phyloP scores from a whole-genome alignment of 1,140 invertebrate species.

The Macrocentrus cingulum region DNA sequence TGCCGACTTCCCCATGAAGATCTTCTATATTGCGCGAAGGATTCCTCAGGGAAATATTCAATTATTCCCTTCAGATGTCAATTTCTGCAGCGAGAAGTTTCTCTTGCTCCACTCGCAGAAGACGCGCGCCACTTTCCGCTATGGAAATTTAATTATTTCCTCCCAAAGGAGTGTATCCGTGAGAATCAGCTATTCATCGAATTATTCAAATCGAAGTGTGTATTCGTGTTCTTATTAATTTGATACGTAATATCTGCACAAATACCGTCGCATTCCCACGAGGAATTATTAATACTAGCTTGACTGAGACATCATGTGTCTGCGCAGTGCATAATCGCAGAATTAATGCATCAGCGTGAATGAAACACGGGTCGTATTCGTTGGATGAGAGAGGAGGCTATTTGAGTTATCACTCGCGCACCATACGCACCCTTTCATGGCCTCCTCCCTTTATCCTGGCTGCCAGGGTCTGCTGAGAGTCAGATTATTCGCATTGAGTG shows the following conservation, averaged over 20 bases:
- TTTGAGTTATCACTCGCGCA: slow-evolving; percentile 12
- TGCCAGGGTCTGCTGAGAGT: slow-evolving; percentile 9
- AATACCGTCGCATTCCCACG: not conserved
- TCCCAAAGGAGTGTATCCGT: slow-evolving; percentile 34
- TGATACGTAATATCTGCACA: slow-evolving; percentile 4
- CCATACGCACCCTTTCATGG: slow-evolving; percentile 20
- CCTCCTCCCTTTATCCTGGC: not conserved
- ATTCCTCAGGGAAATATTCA: slow-evolving; percentile 44
- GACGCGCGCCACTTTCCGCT: slow-evolving; percentile 39
- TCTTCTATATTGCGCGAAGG: slow-evolving; percentile 24
- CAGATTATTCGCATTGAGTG: slow-evolving; percentile 17
- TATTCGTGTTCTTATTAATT: slow-evolving; percentile 40
- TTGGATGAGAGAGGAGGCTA: not conserved
- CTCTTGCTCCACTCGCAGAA: slow-evolving; percentile 15
- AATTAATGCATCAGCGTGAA: not conserved
- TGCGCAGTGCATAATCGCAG: too few relatives aligned
- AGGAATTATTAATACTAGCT: too few relatives aligned
- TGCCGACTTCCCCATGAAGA: slow-evolving; percentile 8
- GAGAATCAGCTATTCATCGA: slow-evolving; percentile 32
- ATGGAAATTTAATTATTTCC: slow-evolving; percentile 41
- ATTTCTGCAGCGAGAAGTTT: slow-evolving; percentile 35
- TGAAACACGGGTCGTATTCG: too few relatives aligned
- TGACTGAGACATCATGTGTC: too few relatives aligned
- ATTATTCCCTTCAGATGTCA: slow-evolving; percentile 46
- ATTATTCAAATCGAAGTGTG: slow-evolving; percentile 42